Evolutionary conservation across 2,888 invertebrate genomes (phyloP).

Genomic region (Gymnoscelis rufifasciata): DNA sequence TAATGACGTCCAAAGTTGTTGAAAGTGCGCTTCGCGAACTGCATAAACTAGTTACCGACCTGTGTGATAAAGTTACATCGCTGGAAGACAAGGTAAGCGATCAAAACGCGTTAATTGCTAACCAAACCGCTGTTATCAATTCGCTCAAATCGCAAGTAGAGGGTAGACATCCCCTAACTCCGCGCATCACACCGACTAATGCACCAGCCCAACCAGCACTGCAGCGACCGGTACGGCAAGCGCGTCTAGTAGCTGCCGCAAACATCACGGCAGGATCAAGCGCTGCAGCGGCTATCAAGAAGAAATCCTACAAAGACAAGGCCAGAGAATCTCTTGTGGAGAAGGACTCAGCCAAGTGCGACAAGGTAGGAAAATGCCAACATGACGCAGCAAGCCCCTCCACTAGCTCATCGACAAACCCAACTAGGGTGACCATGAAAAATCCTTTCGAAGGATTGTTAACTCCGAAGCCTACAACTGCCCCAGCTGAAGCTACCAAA

Average conservation of each 20-base stretch:
- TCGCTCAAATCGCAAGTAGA: constrained; percentile 1
- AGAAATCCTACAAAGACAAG: not conserved
- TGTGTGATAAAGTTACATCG: constrained; percentile 1
- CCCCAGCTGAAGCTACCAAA: not conserved
- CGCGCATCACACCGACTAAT: not conserved
- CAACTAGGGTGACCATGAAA: constrained; percentile 4
- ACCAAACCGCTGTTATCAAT: not conserved
- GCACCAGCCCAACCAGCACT: not conserved
- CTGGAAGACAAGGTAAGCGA: not conserved
- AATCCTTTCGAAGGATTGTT: no score
- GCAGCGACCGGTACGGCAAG: constrained; percentile 4
- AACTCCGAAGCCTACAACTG: not conserved
- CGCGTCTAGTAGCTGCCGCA: constrained; percentile 3
- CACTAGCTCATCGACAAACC: not conserved
- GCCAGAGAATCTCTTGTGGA: not conserved
- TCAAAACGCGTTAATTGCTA: constrained; percentile 2
- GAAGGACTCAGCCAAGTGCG: not conserved
- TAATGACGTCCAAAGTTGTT: not conserved
- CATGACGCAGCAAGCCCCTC: no score
- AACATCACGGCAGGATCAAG: constrained; percentile 1
- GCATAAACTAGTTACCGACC: not conserved
- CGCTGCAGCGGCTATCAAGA: not conserved
- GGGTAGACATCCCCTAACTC: constrained; percentile 3
- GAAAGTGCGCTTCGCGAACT: constrained; percentile 5
- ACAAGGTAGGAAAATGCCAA: not conserved